Evolutionary conservation across 2,888 invertebrate genomes (phyloP), one percentile per base, ranked within the genome.

Genomic region (Coenonympha arcania): DNA sequence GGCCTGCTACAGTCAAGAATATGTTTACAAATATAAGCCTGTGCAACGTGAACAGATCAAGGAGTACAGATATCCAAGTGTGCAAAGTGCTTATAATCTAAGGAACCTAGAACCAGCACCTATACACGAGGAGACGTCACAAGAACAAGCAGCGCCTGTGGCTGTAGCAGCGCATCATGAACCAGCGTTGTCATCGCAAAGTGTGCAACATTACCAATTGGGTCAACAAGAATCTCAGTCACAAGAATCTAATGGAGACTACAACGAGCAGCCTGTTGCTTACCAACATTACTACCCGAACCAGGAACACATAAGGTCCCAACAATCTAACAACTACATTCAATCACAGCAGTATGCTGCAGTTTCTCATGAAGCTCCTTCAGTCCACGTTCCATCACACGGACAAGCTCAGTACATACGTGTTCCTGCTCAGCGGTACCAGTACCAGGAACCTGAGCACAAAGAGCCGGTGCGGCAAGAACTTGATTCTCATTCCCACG

Each of bases 151-250:
- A 13, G 33, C 11, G 9, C 11, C 43, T 9, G 22, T 26, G 9
- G 48, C 37, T 9, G 22, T n/a, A 1, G 30, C 43, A 2, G 48
- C 22, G 26, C 43, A 52, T 15, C 68, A 71, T 13, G 67, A 64
- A 36, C 68, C 73, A 13, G 71, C 70, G 0, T 69, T 68, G 51
- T 71, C 80, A 1, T 70, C 74, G 0, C 80, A 82, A 36, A 79
- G 69, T 46, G 56, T 75, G 4, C 59, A 72, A 2, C 74, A 75
- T 18, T 74, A 74, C 28, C 68, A 67, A 28, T 66, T 60, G 13
- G 63, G 59, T n/a, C 68, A 71, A 6, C 70, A 71, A 30, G 73
- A 69, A 48, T 67, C 75, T 3, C 72, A 76, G 6, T 70, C 76
- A 2, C 70, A 73, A 5, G 76, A 76, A 45, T 60, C 68, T 8